Percentiles rank a stretch among this genome's conserved stretches.
Conservation (phyloP, 1,140 invertebrate genomes). For the Penaeus vannamei region DNA sequence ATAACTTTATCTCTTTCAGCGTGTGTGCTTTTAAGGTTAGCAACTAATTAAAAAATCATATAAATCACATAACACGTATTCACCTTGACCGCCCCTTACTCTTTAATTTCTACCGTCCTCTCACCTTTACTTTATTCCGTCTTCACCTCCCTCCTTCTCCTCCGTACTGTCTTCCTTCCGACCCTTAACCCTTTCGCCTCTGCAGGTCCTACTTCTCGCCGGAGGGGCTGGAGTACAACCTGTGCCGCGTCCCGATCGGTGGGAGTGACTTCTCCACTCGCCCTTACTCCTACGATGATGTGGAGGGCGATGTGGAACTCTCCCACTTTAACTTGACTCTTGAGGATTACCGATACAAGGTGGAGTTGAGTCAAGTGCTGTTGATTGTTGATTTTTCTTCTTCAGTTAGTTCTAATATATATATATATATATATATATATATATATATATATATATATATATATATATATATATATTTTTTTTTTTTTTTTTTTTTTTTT, state of each 20-base stretch:
- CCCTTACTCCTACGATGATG: conserved; percentile 81
- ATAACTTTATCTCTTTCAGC: too few species aligned
- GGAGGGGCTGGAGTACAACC: conserved; percentile 80
- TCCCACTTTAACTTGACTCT: conserved; percentile 51
- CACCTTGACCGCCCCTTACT: too few species aligned
- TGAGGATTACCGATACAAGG: conserved; percentile 66
- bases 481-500: too few species aligned
- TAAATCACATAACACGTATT: too few species aligned
- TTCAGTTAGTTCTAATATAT: background rate
- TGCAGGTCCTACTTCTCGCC: conserved; percentile 49
- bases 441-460: too few species aligned
- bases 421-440: too few species aligned
- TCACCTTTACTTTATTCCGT: too few species aligned
- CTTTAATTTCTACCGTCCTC: too few species aligned
- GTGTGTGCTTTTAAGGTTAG: too few species aligned
- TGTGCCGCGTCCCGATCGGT: conserved; percentile 85
- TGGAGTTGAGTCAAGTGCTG: background rate
- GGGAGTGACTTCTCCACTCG: conserved; percentile 86
- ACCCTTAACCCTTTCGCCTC: background rate
- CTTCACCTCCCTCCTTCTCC: too few species aligned
- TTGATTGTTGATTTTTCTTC: background rate
- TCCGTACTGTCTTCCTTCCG: background rate
- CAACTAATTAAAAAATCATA: too few species aligned
- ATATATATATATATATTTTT: too few species aligned
- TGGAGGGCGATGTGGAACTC: conserved; percentile 61